These are phyloP conservation scores for Charanyca ferruginea DNA, from an alignment of 2,888 invertebrate species.

Conservation along the genomic window DNA sequence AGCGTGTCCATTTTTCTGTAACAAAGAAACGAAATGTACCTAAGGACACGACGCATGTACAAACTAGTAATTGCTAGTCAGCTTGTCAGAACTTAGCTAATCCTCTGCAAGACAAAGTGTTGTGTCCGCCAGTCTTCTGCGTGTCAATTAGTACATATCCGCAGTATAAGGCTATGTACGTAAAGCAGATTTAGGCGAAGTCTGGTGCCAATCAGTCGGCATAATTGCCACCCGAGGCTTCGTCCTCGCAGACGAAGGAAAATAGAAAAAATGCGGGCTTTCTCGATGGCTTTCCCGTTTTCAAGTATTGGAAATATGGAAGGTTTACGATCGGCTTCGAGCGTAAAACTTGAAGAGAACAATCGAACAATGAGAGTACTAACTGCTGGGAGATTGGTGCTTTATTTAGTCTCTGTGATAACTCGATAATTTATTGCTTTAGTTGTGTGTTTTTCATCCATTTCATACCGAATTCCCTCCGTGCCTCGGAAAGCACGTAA, in stretches of 20 bases:
- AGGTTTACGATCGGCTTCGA: conserved; percentile 35
- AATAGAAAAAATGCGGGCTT: conserved; percentile 47
- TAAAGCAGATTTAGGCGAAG: conserved; percentile 38
- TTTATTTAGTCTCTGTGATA: conserved; percentile 20
- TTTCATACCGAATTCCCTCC: too few relatives aligned
- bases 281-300: conserved; percentile 46
- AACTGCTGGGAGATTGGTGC: conserved; percentile 6
- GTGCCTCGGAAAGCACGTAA: too few relatives aligned
- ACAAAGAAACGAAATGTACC: conserved; percentile 23
- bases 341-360: conserved; percentile 51
- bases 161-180: conserved; percentile 11
- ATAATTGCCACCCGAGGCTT: conserved; percentile 54
- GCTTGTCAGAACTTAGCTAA: conserved; percentile 40
- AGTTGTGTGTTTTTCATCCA: not conserved
- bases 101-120: conserved; percentile 36
- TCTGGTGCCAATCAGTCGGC: conserved; percentile 51
- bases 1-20: conserved; percentile 28
- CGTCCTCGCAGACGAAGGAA: conserved; percentile 29
- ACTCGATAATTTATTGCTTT: conserved; percentile 1
- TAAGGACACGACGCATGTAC: conserved; percentile 31
- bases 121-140: conserved; percentile 22
- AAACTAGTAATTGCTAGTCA: conserved; percentile 52
- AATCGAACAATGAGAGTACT: conserved; percentile 34
- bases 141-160: conserved; percentile 53
- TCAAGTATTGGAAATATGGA: conserved; percentile 57